Evolutionary conservation across 2,888 invertebrate genomes (phyloP).

Genomic region (Tolmerus cingulatus): DNA sequence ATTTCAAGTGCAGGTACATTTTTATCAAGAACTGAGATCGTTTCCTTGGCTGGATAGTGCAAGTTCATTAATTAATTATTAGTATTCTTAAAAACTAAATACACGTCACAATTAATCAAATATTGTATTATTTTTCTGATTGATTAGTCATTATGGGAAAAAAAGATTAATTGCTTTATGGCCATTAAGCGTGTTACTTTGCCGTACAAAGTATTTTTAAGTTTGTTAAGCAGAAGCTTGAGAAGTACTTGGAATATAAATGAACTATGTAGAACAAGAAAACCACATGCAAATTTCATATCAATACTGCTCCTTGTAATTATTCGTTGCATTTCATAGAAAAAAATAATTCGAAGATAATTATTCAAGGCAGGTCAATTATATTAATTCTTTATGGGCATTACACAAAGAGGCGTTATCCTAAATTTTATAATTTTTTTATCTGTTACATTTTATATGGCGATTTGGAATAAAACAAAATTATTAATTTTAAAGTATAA

Average conservation of each 20-base stretch:
- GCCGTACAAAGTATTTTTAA: background rate
- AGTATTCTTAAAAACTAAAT: background rate
- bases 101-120: background rate
- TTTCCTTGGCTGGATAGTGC: background rate
- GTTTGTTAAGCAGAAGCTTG: background rate
- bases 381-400: too few species aligned
- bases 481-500: too few species aligned
- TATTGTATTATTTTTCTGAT: background rate
- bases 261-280: background rate
- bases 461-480: too few species aligned
- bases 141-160: background rate
- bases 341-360: background rate
- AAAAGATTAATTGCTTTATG: background rate
- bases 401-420: too few species aligned
- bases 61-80: background rate
- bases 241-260: background rate
- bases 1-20: background rate
- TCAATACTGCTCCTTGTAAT: background rate
- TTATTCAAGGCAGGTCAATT: too few species aligned
- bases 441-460: too few species aligned
- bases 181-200: background rate
- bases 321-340: background rate
- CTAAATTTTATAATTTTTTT: too few species aligned
- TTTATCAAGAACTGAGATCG: background rate
- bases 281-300: background rate